phyloP scores from a whole-genome alignment of 2,888 invertebrate genomes.

The Papilio demoleus region DNA sequence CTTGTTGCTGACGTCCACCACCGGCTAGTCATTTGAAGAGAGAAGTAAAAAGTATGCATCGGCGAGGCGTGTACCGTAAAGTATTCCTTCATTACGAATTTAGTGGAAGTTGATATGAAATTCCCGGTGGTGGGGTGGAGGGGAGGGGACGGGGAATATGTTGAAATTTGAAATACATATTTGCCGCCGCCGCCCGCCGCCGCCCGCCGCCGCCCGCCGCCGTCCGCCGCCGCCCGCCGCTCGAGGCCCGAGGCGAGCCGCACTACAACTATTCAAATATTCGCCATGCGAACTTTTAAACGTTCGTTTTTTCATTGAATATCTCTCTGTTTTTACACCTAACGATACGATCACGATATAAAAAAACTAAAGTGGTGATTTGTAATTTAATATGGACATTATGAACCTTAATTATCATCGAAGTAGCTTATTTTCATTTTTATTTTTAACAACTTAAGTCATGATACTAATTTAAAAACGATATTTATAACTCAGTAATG shows the following conservation, averaged over 20 bases:
- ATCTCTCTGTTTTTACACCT: slow-evolving; percentile 37
- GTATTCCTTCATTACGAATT: slow-evolving; percentile 58
- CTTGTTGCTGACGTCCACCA: too few relatives aligned
- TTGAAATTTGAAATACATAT: slow-evolving; percentile 68
- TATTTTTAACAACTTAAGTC: too few relatives aligned
- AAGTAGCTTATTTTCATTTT: too few relatives aligned
- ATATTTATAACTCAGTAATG: too few relatives aligned
- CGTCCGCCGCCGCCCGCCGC: slow-evolving; percentile 47
- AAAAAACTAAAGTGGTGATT: too few relatives aligned
- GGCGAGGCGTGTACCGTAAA: slow-evolving; percentile 45
- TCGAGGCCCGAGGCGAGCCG: slow-evolving; percentile 43
- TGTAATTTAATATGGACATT: too few relatives aligned
- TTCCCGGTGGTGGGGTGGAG: slow-evolving; percentile 47
- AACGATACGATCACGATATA: slow-evolving; percentile 35
- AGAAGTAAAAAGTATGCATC: slow-evolving; percentile 26
- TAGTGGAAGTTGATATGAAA: slow-evolving; percentile 54
- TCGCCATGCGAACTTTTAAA: slow-evolving; percentile 57
- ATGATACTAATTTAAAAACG: too few relatives aligned
- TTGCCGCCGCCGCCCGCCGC: slow-evolving; percentile 55
- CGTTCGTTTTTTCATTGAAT: slow-evolving; percentile 57
- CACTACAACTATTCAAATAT: slow-evolving; percentile 65
- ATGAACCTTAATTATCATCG: too few relatives aligned
- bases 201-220: slow-evolving; percentile 45
- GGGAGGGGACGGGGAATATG: slow-evolving; percentile 46
- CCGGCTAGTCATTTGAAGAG: too few relatives aligned